phyloP scores from a whole-genome alignment of 2,797 vertebrate genomes.

The Schizothorax lantsangensis region DNA sequence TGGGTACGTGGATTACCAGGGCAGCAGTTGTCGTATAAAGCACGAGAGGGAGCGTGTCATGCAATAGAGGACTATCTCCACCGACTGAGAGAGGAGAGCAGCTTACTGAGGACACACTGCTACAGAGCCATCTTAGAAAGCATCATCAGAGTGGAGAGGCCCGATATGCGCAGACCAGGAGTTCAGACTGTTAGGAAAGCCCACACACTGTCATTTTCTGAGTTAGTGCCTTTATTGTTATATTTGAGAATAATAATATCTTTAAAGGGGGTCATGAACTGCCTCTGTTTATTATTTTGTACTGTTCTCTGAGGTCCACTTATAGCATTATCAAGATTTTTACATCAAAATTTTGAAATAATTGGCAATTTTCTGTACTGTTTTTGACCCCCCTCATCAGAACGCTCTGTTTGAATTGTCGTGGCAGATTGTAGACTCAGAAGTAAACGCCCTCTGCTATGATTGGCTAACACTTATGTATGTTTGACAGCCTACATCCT shows the following conservation, averaged over 20 bases:
- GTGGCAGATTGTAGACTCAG: neutral
- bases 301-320: neutral
- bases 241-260: neutral
- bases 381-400: neutral
- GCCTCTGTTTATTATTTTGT: neutral
- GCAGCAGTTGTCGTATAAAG: slow-evolving; percentile 89
- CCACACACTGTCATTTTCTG: slow-evolving; percentile 82
- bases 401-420: neutral
- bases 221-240: slow-evolving; percentile 73
- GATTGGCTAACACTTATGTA: too few relatives aligned
- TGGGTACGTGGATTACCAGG: slow-evolving; percentile 80
- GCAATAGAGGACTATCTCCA: slow-evolving; percentile 85
- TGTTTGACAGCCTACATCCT: too few relatives aligned
- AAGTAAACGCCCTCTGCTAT: too few relatives aligned
- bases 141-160: slow-evolving; percentile 78
- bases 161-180: slow-evolving; percentile 78
- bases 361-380: neutral
- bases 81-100: slow-evolving; percentile 74
- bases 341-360: neutral
- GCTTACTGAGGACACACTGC: slow-evolving; percentile 81
- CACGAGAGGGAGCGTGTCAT: slow-evolving; percentile 90
- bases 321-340: too few relatives aligned
- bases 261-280: neutral
- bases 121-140: slow-evolving; percentile 88
- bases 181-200: slow-evolving; percentile 88